A percentile compares a stretch with the other conserved stretches of the same genome.
Conservation (phyloP, 2,888 invertebrate species). For the Orgyia antiqua region DNA sequence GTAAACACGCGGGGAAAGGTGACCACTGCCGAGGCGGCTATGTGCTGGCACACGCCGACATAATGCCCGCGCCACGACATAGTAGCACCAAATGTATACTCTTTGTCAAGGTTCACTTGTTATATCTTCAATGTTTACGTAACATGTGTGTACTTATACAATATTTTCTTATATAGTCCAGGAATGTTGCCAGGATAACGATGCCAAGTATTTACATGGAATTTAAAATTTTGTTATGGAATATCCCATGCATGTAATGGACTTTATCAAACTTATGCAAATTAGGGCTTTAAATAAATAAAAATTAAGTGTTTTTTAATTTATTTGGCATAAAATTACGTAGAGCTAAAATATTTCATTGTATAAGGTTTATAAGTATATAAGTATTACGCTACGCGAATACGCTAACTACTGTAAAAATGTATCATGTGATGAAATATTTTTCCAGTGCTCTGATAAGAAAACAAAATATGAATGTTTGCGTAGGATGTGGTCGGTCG, state of each 20-base stretch:
- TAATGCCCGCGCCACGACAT: constrained; percentile 37
- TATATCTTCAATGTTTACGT: constrained; percentile 38
- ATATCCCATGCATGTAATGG: too few species aligned
- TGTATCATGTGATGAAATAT: too few species aligned
- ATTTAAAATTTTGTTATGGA: too few species aligned
- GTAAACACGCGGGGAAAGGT: constrained; percentile 53
- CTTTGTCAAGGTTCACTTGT: constrained; percentile 41
- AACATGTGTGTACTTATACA: constrained; percentile 24
- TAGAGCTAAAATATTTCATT: background rate
- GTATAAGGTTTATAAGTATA: too few species aligned
- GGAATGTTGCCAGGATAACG: constrained; percentile 10
- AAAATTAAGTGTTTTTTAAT: too few species aligned
- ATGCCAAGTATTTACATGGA: too few species aligned
- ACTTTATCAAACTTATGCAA: too few species aligned
- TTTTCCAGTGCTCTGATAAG: too few species aligned
- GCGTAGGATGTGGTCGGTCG: constrained; percentile 33
- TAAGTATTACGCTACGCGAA: too few species aligned
- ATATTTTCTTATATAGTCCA: constrained; percentile 20
- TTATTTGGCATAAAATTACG: too few species aligned
- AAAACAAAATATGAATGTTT: constrained; percentile 32
- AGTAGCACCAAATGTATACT: constrained; percentile 47
- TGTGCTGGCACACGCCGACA: constrained; percentile 42
- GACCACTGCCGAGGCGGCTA: constrained; percentile 46
- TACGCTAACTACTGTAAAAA: too few species aligned
- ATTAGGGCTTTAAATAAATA: too few species aligned